Evolutionary conservation across 64 coral and sea anemone species (phyloP), one percentile per base, ranked within the genome.

Genomic region (Montipora foliosa): DNA sequence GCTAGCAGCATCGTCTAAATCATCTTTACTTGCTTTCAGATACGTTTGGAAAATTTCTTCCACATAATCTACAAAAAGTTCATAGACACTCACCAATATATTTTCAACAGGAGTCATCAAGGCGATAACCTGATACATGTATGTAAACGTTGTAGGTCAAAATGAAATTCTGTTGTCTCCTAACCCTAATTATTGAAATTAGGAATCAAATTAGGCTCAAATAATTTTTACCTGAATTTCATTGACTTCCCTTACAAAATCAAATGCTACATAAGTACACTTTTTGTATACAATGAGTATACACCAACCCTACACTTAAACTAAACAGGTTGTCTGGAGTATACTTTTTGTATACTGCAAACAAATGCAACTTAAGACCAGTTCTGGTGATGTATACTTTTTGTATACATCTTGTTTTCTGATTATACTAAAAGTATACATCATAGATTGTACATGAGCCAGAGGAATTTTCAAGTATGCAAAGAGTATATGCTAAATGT

Each of bases 21-120:
- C 49, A 8, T 88, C 70, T 55, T 75, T 88, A 21, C 17, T 74
- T 15, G 47, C 53, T 5, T 49, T 74, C 86, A 88, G 48, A 76
- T 52, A 88, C 53, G 47, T 52, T 21, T 88, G 20, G n/a, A 52
- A 88, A 17, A 88, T 29, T n/a, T 88, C 86, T 24, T 57, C 47
- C 17, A 76, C 86, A 88, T 88, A 76, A 76, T 88, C 70, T 88
- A 59, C 11, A 79, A 79, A 79, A 25, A 75, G 17, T 57, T 57
- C 10, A 57, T 57, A 57, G 53, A 57, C 53, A 57, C 29, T 29
- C 29, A 29, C 29, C 29, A 29, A 29, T 29, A 29, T 57, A 57
- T 57, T 57, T 57, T 6, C 53, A 57, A 6, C 53, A 57, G 5
- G 53, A 57, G 10, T 57, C 53, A 57, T 57, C 10, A 57, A 57